phyloP scores from a whole-genome alignment of 2,888 invertebrate species.

The Gisinianus flammeolus region DNA sequence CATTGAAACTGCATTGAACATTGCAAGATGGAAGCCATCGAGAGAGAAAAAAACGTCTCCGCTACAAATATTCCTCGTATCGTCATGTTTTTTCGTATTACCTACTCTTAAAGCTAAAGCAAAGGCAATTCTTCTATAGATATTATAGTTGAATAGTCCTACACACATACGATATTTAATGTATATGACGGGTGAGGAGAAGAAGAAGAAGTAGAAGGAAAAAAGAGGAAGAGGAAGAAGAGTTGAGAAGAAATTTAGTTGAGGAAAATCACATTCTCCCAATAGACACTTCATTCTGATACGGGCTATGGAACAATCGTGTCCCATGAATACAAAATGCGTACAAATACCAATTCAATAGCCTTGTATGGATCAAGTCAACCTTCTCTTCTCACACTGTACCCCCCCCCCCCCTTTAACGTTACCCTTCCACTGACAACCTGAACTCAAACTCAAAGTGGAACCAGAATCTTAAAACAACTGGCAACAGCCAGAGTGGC shows the following conservation, averaged over 20 bases:
- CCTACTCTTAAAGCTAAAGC: background rate
- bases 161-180: background rate
- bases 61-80: no score
- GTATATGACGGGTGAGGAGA: background rate
- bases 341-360: slow-evolving; percentile 26
- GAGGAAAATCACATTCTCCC: slow-evolving; percentile 39
- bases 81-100: background rate
- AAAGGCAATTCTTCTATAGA: no score
- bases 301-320: slow-evolving; percentile 21
- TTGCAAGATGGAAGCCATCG: no score
- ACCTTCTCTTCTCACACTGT: slow-evolving; percentile 16
- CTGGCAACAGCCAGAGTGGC: no score
- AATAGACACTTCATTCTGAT: slow-evolving; percentile 40
- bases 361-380: slow-evolving; percentile 35
- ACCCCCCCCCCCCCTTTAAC: no score
- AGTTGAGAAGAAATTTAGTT: slow-evolving; percentile 24
- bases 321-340: slow-evolving; percentile 37
- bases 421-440: no score
- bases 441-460: no score
- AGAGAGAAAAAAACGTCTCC: no score
- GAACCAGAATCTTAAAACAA: no score
- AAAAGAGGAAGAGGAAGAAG: slow-evolving; percentile 7
- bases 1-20: no score
- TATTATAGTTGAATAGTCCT: no score
- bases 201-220: background rate